Evolutionary conservation across 2,797 vertebrate genomes (phyloP).

Genomic region (Falco novaeseelandiae): DNA sequence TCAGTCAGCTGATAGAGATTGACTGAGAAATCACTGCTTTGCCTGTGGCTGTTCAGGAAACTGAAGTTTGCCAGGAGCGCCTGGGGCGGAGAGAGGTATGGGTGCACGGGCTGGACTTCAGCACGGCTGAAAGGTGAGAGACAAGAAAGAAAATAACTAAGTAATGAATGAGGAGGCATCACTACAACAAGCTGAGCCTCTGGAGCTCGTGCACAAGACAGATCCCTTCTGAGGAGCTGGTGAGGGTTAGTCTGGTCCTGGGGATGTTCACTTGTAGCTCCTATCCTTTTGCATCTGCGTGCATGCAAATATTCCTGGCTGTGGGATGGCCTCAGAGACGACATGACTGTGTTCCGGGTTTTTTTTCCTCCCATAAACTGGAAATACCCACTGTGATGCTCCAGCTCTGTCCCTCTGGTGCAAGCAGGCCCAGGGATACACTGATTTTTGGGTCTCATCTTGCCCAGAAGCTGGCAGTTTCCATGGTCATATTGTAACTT

Average conservation of each 20-base stretch:
- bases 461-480: not conserved
- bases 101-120: not conserved
- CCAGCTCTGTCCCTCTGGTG: too few species aligned
- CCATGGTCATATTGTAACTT: fast-evolving
- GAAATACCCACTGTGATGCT: too few species aligned
- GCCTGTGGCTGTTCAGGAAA: not conserved
- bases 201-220: not conserved
- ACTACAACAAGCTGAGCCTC: not conserved
- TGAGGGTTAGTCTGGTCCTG: not conserved
- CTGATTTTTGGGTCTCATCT: not conserved
- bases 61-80: fast-evolving
- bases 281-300: not conserved
- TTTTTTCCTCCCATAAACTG: not conserved
- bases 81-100: not conserved
- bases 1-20: not conserved
- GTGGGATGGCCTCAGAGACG: not conserved
- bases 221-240: not conserved
- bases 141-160: not conserved
- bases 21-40: not conserved
- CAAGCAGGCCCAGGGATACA: not conserved
- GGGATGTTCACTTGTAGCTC: not conserved
- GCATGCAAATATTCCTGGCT: not conserved
- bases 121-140: not conserved
- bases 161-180: fast-evolving
- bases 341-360: fast-evolving